phyloP scores from a whole-genome alignment of 2,797 vertebrate species.

The Heteromormyrus szaboi region DNA sequence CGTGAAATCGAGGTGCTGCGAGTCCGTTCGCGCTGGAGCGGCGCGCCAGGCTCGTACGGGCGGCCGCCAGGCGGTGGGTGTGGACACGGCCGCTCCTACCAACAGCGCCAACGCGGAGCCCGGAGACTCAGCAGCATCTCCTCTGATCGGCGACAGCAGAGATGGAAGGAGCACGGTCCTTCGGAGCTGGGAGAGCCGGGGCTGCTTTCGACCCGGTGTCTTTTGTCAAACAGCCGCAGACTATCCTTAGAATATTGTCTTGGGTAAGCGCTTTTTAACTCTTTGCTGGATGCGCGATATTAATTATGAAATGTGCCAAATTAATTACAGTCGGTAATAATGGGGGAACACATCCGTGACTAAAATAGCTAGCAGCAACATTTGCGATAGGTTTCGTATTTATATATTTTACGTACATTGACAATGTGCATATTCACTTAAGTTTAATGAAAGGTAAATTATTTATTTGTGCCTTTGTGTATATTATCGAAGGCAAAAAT shows the following conservation, averaged over 20 bases:
- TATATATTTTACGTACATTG: background rate
- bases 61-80: conserved; percentile 23
- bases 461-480: background rate
- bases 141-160: conserved; percentile 44
- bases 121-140: conserved; percentile 39
- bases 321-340: background rate
- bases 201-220: conserved; percentile 74
- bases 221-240: conserved; percentile 84
- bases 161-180: conserved; percentile 93
- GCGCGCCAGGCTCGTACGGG: background rate
- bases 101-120: conserved; percentile 39
- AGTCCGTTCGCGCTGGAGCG: background rate
- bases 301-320: background rate
- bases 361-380: background rate
- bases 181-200: conserved; percentile 85
- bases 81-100: conserved; percentile 26
- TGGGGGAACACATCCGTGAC: background rate
- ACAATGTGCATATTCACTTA: background rate
- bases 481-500: background rate
- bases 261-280: conserved; percentile 73
- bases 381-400: background rate
- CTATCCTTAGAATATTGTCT: conserved; percentile 75
- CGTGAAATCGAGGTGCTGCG: background rate
- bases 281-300: conserved; percentile 8
- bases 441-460: background rate